Conservation (phyloP, 2,113 vertebrate genomes). For the Bettongia penicillata region DNA sequence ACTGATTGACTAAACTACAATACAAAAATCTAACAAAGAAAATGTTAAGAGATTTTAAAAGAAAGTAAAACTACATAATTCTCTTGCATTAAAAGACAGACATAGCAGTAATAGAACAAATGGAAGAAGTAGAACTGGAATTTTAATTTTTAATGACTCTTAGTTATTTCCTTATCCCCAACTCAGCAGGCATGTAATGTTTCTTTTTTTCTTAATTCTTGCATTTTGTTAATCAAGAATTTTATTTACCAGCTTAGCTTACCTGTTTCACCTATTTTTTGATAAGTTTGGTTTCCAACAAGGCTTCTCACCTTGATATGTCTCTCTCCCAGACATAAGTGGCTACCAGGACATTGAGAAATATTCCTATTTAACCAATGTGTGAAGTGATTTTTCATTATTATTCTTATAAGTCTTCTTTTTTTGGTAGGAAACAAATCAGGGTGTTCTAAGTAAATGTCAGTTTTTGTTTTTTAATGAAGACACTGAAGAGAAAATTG, state of each 20-base stretch:
- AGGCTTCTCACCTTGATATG: too few relatives aligned
- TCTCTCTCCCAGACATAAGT: too few relatives aligned
- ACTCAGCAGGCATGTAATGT: neutral
- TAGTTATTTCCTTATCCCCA: neutral
- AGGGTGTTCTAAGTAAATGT: neutral
- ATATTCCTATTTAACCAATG: neutral
- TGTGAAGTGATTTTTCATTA: neutral
- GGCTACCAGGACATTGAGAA: neutral
- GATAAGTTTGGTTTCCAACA: neutral
- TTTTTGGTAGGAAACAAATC: neutral
- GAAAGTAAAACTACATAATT: neutral
- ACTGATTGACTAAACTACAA: neutral
- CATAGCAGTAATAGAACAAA: neutral
- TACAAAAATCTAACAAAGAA: slow-evolving; percentile 17
- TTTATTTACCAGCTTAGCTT: neutral
- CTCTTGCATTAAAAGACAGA: neutral
- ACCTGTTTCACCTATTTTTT: too few relatives aligned
- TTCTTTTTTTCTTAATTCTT: neutral
- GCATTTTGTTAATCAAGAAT: neutral
- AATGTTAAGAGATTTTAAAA: neutral
- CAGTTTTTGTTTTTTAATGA: neutral
- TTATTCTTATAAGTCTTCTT: neutral
- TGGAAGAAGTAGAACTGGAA: neutral
- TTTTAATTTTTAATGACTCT: neutral
- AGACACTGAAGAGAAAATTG: neutral